Evolutionary conservation across 2,888 invertebrate genomes (phyloP).

Genomic region (Pseudoips prasinana): DNA sequence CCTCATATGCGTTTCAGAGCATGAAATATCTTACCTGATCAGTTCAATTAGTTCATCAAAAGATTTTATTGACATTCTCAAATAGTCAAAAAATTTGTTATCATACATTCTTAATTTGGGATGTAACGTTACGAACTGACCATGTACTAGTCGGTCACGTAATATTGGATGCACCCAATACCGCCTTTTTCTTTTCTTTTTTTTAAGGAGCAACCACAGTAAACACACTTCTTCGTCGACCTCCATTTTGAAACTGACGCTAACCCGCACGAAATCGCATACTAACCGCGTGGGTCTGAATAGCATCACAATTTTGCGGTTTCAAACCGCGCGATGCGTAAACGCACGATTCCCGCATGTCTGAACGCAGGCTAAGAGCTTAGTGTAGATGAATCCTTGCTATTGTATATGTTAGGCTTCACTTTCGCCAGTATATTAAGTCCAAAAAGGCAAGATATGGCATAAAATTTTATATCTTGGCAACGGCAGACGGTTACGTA

Average conservation of each 20-base stretch:
- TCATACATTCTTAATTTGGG: slow-evolving; percentile 36
- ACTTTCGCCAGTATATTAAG: too few species aligned
- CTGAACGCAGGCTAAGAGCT: slow-evolving; percentile 7
- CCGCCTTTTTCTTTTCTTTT: slow-evolving; percentile 32
- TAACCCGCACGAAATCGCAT: slow-evolving; percentile 26
- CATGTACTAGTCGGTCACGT: slow-evolving; percentile 27
- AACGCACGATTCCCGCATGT: slow-evolving; percentile 5
- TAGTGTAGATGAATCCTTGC: slow-evolving; percentile 18
- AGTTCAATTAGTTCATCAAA: slow-evolving; percentile 38
- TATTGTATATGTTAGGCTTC: slow-evolving; percentile 20
- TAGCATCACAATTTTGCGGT: slow-evolving; percentile 19
- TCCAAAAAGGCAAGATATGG: too few species aligned
- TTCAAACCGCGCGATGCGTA: slow-evolving; percentile 17
- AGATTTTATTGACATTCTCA: slow-evolving; percentile 39
- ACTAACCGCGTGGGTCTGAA: slow-evolving; percentile 27
- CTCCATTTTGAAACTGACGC: slow-evolving; percentile 33
- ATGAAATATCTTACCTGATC: slow-evolving; percentile 32
- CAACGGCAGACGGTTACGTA: slow-evolving; percentile 21
- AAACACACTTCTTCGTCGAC: slow-evolving; percentile 27
- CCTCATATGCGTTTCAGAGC: slow-evolving; percentile 25
- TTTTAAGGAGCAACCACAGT: slow-evolving; percentile 29
- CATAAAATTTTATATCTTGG: too few species aligned
- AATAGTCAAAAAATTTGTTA: slow-evolving; percentile 37
- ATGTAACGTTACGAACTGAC: slow-evolving; percentile 38
- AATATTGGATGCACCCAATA: slow-evolving; percentile 30